These are phyloP conservation scores for Cottus gobio DNA, from an alignment of 2,113 vertebrate genomes.

Conservation along the genomic window DNA sequence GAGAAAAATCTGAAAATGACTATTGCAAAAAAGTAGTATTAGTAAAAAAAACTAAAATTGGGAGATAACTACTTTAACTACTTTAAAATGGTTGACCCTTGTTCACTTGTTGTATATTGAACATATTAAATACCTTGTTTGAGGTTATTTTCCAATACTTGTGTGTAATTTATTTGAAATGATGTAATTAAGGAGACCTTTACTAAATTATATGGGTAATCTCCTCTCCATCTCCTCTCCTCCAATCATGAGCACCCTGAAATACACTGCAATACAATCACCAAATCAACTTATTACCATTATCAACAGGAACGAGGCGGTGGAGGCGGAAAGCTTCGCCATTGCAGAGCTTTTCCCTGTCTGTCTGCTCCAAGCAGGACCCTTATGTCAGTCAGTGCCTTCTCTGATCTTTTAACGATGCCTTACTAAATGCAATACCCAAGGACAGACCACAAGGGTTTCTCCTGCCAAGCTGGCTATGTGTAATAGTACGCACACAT, in stretches of 20 bases:
- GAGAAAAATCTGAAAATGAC: not conserved
- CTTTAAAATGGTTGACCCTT: not conserved
- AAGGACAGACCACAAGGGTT: constrained; percentile 18
- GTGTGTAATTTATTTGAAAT: too few species aligned
- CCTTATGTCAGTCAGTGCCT: not conserved
- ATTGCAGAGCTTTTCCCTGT: not conserved
- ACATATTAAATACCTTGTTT: not conserved
- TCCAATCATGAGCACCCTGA: not conserved
- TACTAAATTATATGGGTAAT: not conserved
- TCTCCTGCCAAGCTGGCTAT: not conserved
- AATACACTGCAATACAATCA: not conserved
- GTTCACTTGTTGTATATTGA: not conserved
- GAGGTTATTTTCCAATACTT: not conserved
- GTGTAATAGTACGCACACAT: not conserved
- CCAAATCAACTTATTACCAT: not conserved
- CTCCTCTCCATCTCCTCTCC: not conserved
- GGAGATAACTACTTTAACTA: not conserved
- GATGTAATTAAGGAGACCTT: not conserved
- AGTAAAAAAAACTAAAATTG: not conserved
- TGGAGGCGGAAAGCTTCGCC: not conserved
- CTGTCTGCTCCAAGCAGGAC: not conserved
- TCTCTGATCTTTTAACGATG: not conserved
- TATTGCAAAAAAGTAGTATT: not conserved
- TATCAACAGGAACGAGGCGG: not conserved
- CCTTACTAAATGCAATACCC: constrained; percentile 13